These are phyloP conservation scores for Chromobotia macracanthus DNA, from an alignment of 2,797 vertebrate genomes.

Conservation along the genomic window DNA sequence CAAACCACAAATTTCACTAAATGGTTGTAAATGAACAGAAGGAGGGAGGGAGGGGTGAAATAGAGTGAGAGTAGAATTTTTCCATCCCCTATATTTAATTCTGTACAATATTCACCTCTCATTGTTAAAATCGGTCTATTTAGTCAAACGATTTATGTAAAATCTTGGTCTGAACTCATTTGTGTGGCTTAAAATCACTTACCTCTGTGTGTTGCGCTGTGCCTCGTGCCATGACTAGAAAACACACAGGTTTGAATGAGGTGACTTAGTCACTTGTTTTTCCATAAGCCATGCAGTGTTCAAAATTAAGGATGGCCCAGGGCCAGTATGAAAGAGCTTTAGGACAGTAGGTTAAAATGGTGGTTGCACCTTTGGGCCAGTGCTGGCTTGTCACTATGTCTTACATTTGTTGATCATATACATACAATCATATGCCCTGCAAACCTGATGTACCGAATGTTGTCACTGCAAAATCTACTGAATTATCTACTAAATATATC, in stretches of 20 bases:
- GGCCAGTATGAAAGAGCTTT: neutral
- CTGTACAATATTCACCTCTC: neutral
- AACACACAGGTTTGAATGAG: slow-evolving; percentile 9
- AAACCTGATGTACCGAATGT: neutral
- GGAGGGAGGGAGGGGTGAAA: neutral
- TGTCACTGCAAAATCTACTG: neutral
- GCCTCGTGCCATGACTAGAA: neutral
- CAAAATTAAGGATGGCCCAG: neutral
- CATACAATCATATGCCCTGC: neutral
- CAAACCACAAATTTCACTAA: slow-evolving; percentile 14
- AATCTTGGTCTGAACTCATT: slow-evolving; percentile 17
- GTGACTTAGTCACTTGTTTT: neutral
- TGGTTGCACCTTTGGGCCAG: neutral
- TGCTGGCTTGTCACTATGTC: neutral
- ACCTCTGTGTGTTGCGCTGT: neutral
- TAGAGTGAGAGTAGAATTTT: neutral
- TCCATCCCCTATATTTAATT: neutral
- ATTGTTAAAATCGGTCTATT: slow-evolving; percentile 1
- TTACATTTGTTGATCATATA: neutral
- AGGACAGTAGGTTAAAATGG: neutral
- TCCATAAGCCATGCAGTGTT: slow-evolving; percentile 1
- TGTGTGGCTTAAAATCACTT: slow-evolving; percentile 33
- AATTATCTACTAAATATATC: too few relatives aligned
- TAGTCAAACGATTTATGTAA: slow-evolving; percentile 39
- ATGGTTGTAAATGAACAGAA: slow-evolving; percentile 8